phyloP scores from a whole-genome alignment of 2,888 invertebrate species.

The Deroplatys truncata region DNA sequence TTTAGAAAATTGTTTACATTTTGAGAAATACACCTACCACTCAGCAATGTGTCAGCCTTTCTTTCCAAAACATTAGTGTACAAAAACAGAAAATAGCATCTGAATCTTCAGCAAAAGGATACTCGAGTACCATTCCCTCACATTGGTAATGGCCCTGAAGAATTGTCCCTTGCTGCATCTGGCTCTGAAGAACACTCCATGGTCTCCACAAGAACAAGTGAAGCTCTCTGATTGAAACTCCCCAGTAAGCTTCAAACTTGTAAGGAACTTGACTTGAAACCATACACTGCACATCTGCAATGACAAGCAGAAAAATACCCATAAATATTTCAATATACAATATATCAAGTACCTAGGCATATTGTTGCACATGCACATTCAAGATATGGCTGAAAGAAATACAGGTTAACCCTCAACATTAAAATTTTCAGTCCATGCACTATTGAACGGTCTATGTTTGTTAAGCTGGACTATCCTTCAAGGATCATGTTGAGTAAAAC shows the following conservation, averaged over 20 bases:
- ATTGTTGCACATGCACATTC: no score
- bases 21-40: no score
- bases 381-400: no score
- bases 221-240: slow-evolving; percentile 70
- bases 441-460: no score
- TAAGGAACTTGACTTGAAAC: slow-evolving; percentile 73
- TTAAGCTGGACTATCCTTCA: no score
- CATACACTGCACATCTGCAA: slow-evolving; percentile 67
- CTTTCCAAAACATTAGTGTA: no score
- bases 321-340: slow-evolving; percentile 28
- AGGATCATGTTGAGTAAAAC: no score
- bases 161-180: slow-evolving; percentile 55
- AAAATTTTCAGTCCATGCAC: no score
- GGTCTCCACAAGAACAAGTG: slow-evolving; percentile 74
- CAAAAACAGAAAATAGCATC: neutral
- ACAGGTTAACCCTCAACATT: no score
- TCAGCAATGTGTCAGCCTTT: no score
- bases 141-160: slow-evolving; percentile 49
- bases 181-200: slow-evolving; percentile 60
- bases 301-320: slow-evolving; percentile 32
- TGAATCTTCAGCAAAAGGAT: slow-evolving; percentile 21
- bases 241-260: slow-evolving; percentile 72
- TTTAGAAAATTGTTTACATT: no score
- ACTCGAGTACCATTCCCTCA: slow-evolving; percentile 37
- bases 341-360: slow-evolving; percentile 34